These are phyloP conservation scores for Parelbella ahira DNA, from an alignment of 2,888 invertebrate species.

Conservation along the genomic window DNA sequence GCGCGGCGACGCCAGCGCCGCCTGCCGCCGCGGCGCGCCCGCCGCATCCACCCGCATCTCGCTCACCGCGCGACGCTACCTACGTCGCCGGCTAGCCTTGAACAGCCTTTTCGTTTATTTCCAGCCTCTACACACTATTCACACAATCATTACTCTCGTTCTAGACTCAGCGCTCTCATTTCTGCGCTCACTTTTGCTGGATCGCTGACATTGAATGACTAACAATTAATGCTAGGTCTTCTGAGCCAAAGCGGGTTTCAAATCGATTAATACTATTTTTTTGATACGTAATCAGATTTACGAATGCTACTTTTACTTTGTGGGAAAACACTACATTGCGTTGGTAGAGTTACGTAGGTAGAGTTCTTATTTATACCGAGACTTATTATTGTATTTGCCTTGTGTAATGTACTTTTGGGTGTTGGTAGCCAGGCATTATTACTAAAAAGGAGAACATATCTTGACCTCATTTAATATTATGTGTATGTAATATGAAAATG, in stretches of 20 bases:
- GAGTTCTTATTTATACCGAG: too few species aligned
- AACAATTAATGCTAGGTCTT: slow-evolving; percentile 4
- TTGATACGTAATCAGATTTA: not conserved
- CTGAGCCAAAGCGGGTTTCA: not conserved
- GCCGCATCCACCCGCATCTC: slow-evolving; percentile 48
- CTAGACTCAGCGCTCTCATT: not conserved
- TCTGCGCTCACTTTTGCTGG: not conserved
- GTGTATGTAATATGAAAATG: too few species aligned
- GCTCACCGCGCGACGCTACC: slow-evolving; percentile 50
- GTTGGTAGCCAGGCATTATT: too few species aligned
- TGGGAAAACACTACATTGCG: too few species aligned
- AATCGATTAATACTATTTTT: not conserved
- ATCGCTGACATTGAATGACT: not conserved
- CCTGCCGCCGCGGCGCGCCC: slow-evolving; percentile 32
- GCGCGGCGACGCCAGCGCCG: slow-evolving; percentile 31
- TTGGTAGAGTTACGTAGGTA: too few species aligned
- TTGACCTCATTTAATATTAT: too few species aligned
- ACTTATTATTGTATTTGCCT: too few species aligned
- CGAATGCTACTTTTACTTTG: too few species aligned
- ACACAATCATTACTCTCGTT: slow-evolving; percentile 11
- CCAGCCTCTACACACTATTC: slow-evolving; percentile 28
- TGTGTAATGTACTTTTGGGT: too few species aligned
- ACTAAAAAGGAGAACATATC: too few species aligned
- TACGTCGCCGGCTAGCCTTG: slow-evolving; percentile 55
- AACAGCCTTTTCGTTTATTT: slow-evolving; percentile 56